Evolutionary conservation across 92 coral and sea anemone genomes (phyloP), one percentile per base, ranked within the genome.

Genomic region (Galaxea fascicularis): DNA sequence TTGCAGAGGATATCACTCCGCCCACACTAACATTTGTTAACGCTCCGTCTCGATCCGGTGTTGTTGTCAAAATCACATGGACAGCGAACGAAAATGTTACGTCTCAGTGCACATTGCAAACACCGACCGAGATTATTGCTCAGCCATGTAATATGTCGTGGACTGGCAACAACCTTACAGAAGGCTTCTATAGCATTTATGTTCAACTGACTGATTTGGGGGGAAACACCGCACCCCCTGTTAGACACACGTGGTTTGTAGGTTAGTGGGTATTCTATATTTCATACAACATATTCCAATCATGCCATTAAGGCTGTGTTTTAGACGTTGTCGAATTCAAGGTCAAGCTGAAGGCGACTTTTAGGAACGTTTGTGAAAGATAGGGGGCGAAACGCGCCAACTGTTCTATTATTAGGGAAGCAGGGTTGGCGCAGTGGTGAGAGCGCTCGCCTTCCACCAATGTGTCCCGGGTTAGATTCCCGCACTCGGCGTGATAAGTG

Each of bases 211-310:
- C 94, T 7, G 98, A 95, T 70, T 76, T 76, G 46, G 88, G 92
- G 29, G 98, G 98, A 56, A 95, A 95, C 93, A 73, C 90, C n/a
- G 95, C 94, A 13, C 85, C 86, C 11, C 91, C 95, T 5, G 87
- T 84, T 24, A 83, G 84, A 74, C 96, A 89, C 83, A 88, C 93
- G 26, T 95, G 95, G 94, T 83, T 82, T 80, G 98, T 95, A 1
- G 98, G 98, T 93, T 76, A 47, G 98, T 46, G 66, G 52, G 4
- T 51, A 46, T 30, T 8, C 8, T 20, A 24, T 4, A 11, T 58
- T 11, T 15, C 46, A 15, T 7, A 2, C 7, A 56, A 56, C 7
- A 17, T 35, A 6, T n/a, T n/a, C n/a, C 3, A 35, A 35, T 35
- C 41, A 35, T 6, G 6, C 2, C 41, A 35, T 35, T 35, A 2